phyloP scores from a whole-genome alignment of 1,140 invertebrate genomes.

The Temnothorax longispinosus region DNA sequence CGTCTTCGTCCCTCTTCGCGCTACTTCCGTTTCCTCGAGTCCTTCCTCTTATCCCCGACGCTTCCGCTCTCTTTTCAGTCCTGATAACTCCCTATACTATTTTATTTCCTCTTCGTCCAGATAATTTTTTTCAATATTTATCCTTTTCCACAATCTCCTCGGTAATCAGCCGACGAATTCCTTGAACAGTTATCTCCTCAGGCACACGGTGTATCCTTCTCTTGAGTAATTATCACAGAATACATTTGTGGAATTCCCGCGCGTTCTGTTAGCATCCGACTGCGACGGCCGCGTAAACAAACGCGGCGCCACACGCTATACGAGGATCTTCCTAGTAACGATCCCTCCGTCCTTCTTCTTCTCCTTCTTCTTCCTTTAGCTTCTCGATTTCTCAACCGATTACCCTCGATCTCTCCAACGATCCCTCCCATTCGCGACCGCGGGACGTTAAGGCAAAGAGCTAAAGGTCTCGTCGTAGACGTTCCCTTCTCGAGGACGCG shows the following conservation, averaged over 20 bases:
- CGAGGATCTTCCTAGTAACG: not conserved
- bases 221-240: not conserved
- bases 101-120: not conserved
- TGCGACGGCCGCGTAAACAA: conserved; percentile 1
- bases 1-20: not conserved
- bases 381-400: conserved; percentile 2
- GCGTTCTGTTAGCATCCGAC: not conserved
- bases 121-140: not conserved
- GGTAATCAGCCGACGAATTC: not conserved
- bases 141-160: not conserved
- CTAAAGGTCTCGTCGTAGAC: not conserved
- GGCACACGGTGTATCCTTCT: not conserved
- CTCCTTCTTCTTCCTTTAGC: not conserved
- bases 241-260: not conserved
- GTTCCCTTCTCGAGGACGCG: conserved; percentile 16
- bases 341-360: not conserved
- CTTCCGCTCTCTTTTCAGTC: not conserved
- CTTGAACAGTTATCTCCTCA: too few relatives aligned
- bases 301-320: not conserved
- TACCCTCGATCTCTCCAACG: not conserved
- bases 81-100: too few relatives aligned
- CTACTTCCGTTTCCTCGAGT: not conserved
- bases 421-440: conserved; percentile 6
- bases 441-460: conserved; percentile 14
- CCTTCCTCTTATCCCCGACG: not conserved